Percentiles rank a stretch among this genome's conserved stretches.
phyloP scores from a whole-genome alignment of 2,797 vertebrate species.

The Takifugu rubripes region DNA sequence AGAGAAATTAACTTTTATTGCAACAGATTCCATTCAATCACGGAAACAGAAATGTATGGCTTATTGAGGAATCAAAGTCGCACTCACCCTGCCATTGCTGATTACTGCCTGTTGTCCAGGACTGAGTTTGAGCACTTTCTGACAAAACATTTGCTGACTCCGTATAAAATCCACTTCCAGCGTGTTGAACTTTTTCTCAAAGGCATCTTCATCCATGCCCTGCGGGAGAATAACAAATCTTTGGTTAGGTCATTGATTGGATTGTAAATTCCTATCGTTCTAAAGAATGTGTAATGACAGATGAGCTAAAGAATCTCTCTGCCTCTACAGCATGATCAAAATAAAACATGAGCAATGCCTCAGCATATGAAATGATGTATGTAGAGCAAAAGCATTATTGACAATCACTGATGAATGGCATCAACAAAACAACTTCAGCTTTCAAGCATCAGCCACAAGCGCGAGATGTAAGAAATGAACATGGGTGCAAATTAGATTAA shows the following conservation, averaged over 20 bases:
- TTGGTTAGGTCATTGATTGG: conserved; percentile 35
- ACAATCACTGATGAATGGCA: conserved; percentile 52
- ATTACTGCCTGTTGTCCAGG: conserved; percentile 85
- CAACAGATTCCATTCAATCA: neutral
- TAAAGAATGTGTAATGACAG: conserved; percentile 26
- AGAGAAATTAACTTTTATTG: conserved; percentile 2
- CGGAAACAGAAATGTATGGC: neutral
- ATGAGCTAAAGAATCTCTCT: conserved; percentile 39
- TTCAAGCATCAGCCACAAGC: conserved; percentile 52
- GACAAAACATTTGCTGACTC: conserved; percentile 88
- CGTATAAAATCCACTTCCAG: conserved; percentile 85
- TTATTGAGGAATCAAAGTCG: conserved; percentile 1
- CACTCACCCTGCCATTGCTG: conserved; percentile 92
- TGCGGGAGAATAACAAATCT: conserved; percentile 58
- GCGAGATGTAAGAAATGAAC: conserved; percentile 53
- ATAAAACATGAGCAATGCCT: conserved; percentile 41
- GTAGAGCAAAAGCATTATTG: conserved; percentile 44
- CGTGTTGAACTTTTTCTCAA: conserved; percentile 97
- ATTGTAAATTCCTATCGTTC: conserved; percentile 11
- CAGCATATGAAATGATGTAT: conserved; percentile 49
- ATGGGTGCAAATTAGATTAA: conserved; percentile 59
- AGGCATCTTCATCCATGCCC: conserved; percentile 85
- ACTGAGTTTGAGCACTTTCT: conserved; percentile 83
- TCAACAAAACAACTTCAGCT: conserved; percentile 47
- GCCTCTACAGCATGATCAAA: conserved; percentile 28